Evolutionary conservation across 2,797 vertebrate species (phyloP), one percentile per base, ranked within the genome.

Genomic region (Diplodus puntazzo): DNA sequence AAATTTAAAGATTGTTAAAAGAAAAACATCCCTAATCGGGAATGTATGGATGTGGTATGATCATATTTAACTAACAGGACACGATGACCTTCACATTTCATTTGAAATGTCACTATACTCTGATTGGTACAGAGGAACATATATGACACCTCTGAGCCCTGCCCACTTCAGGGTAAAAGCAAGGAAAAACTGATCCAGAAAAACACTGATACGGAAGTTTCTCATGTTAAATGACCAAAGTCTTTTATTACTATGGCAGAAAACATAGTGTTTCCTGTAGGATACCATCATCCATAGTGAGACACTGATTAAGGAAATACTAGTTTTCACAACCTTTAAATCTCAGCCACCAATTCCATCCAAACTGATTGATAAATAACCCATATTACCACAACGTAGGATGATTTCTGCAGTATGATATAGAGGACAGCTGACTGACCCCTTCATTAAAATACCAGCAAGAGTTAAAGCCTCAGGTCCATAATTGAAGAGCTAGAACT

Each of bases 401-500:
- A 43, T 64, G 0, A 54, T 45, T 61, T 68, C 30, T 43, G 23
- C 7, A 53, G 20, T 3, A 39, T 25, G 57, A 3, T 49, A 27
- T 34, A 18, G 16, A n/a, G n/a, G 9, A 34, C 3, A 42, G 75
- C 52, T 75, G 57, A 83, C 21, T 5, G 34, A 69, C 13, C 20
- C 17, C 58, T 82, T 77, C 58, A 79, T 79, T 69, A 65, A 79
- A 75, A 70, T 6, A 30, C 11, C 55, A 10, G 39, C 21, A 74
- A 61, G 62, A 81, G 61, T 78, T 62, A 75, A 82, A 83, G 71
- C 46, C 58, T 50, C 9, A 9, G 54, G 58, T 68, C 42, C 62
- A 77, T 68, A 18, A 68, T 65, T 78, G 46, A 76, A 49, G 70
- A 61, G 59, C 75, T 58, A 85, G 50, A 66, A 66, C 60, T 49